phyloP scores from a whole-genome alignment of 2,113 vertebrate species.

The Chaetura pelagica region DNA sequence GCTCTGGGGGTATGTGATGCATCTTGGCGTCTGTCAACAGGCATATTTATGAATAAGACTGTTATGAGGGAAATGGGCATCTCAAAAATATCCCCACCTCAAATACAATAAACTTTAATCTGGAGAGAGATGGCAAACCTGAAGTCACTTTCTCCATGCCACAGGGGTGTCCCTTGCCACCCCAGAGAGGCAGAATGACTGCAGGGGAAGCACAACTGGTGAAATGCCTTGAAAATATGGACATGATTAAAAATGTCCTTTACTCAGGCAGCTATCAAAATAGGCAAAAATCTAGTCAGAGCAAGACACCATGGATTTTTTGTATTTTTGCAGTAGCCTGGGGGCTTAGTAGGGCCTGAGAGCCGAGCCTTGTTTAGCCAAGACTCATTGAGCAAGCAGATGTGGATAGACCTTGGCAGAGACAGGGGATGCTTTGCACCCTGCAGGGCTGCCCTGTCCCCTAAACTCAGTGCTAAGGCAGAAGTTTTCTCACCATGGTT shows the following conservation, averaged over 20 bases:
- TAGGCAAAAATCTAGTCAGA: neutral
- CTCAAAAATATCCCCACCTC: neutral
- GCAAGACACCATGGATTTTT: neutral
- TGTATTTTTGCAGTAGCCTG: neutral
- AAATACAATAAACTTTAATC: neutral
- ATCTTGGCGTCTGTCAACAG: neutral
- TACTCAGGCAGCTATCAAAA: neutral
- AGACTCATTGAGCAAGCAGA: neutral
- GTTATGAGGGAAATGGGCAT: neutral
- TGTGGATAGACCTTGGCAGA: neutral
- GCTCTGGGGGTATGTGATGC: neutral
- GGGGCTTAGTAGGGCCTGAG: fast-evolving
- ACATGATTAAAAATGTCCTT: neutral
- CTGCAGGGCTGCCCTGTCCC: fast-evolving
- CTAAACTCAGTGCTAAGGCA: neutral
- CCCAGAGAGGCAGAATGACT: neutral
- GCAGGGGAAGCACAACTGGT: neutral
- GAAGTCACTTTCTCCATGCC: neutral
- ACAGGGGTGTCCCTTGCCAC: neutral
- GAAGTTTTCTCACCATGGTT: neutral
- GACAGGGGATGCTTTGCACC: fast-evolving
- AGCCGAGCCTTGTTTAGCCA: neutral
- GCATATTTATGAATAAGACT: constrained; percentile 38
- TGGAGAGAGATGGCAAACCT: neutral
- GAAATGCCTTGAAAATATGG: neutral